Base-by-base conservation (phyloP, 2,113 vertebrate genomes). In the Gasterosteus nipponicus region DNA sequence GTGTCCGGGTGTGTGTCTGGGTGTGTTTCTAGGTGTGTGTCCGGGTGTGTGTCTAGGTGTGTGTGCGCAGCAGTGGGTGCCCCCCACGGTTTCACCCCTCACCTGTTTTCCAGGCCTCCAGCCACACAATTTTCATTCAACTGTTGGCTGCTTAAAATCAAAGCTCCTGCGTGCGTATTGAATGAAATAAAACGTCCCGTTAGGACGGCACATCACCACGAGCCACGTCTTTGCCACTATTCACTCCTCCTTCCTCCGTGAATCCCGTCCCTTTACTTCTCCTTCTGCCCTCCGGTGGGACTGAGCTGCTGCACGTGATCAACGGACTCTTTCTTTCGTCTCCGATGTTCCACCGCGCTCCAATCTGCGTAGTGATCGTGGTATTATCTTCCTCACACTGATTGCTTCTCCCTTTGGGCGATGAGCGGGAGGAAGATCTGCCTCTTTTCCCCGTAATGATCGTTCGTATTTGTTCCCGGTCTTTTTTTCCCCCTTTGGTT, bases 381-480 rank as follows among this genome's bases (percentile, higher is more conserved):
- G 75, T 74, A 63, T 80, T 70, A 80, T 83, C 58, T 68, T 65
- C 79, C 78, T 84, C 82, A 81, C 56, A 76, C 84, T 72, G 80
- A 75, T 75, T 18, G 15, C 39, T 71, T 68, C 54, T 68, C 49
- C 65, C 79, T 74, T 60, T 9, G 10, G 49, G 19, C 49, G 49
- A 53, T n/a, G 19, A 15, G 49, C n/a, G 49, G 49, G 49, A 51
- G 49, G 49, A 51, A 51, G 49, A 51, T 10, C 81, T 78, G 57
- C 35, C 75, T 73, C 38, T 77, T 22, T 80, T 64, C 77, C 80
- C 35, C 70, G 56, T 89, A 87, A 84, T 79, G 79, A 86, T 85
- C 78, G 64, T 61, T 86, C 29, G 71, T 63, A 46, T 84, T 87
- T 90, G 73, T 88, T 87, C 82, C 73, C 29, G 14, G 61, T 76